Evolutionary conservation across 2,888 invertebrate species (phyloP), one percentile per base, ranked within the genome.

Genomic region (Drosophila mayaguana): DNA sequence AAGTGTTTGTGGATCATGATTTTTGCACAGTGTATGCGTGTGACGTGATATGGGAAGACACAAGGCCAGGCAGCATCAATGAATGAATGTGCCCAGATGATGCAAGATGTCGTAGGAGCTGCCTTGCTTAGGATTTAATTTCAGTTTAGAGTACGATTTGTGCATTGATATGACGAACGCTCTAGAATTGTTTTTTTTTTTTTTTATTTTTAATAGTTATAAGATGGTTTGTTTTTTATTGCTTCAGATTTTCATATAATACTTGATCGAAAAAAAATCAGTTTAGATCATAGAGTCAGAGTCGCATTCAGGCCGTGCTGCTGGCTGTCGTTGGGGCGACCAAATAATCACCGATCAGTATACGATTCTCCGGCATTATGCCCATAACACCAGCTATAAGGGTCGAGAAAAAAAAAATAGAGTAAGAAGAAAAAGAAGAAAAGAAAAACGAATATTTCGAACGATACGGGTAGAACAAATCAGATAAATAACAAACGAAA

Each of bases 311-410:
- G 87, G 85, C 76, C 32, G 90, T 79, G 82, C 67, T 72, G 82
- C 80, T 79, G 70, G 94, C 54, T 40, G 38, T 93, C 91, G 93
- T 93, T 91, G 94, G 94, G 80, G 94, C 94, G 92, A 94, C 94
- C 93, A 95, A 93, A 93, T 94, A 95, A 94, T 95, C 95, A 92
- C 94, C 94, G 92, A 95, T 94, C 92, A 95, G 94, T 94, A 95
- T 94, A 91, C 94, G 94, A 93, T 94, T 94, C 93, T 95, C 95
- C 93, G 94, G 94, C 93, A 95, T 93, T 90, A 95, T 94, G 93
- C 95, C 94, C 94, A 95, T 94, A 93, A 95, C 81, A 88, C 92
- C 89, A 81, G 90, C 88, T 91, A 80, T 54, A 72, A 75, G 60
- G 73, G 77, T 79, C 16, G 14, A 42, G 18, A 25, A 9, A 63